phyloP scores from a whole-genome alignment of 1,140 invertebrate species.

The Drosophila repletoides region DNA sequence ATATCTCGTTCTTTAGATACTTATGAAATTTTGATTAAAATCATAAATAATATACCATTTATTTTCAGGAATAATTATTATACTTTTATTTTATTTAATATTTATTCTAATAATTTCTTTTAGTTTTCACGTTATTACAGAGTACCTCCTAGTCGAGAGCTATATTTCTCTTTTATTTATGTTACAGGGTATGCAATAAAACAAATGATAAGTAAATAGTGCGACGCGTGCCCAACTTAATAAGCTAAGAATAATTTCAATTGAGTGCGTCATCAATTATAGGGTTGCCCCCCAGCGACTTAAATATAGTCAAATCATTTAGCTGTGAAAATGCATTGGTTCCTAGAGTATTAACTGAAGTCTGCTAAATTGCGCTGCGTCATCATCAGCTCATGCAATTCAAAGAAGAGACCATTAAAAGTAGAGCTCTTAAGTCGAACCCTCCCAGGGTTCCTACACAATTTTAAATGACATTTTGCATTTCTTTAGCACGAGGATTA shows the following conservation, averaged over 20 bases:
- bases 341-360: not conserved
- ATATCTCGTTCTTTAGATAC: too few relatives aligned
- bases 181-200: not conserved
- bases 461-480: not conserved
- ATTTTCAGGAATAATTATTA: too few relatives aligned
- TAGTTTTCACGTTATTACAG: too few relatives aligned
- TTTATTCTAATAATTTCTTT: too few relatives aligned
- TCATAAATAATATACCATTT: too few relatives aligned
- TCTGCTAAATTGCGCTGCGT: slow-evolving; percentile 9
- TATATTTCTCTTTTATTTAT: too few relatives aligned
- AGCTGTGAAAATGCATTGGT: not conserved
- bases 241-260: slow-evolving; percentile 18
- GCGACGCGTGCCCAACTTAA: slow-evolving; percentile 11
- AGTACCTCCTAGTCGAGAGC: too few relatives aligned
- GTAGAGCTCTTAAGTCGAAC: slow-evolving; percentile 6
- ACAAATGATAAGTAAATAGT: not conserved
- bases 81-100: too few relatives aligned
- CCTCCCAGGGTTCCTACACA: not conserved
- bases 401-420: slow-evolving; percentile 4
- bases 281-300: not conserved
- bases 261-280: slow-evolving; percentile 1
- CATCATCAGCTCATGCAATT: slow-evolving; percentile 1
- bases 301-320: slow-evolving; percentile 10
- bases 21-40: too few relatives aligned
- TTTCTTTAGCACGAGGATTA: slow-evolving; percentile 37